Base-by-base conservation (phyloP, 2,113 vertebrate genomes). In the Hoplias malabaricus region DNA sequence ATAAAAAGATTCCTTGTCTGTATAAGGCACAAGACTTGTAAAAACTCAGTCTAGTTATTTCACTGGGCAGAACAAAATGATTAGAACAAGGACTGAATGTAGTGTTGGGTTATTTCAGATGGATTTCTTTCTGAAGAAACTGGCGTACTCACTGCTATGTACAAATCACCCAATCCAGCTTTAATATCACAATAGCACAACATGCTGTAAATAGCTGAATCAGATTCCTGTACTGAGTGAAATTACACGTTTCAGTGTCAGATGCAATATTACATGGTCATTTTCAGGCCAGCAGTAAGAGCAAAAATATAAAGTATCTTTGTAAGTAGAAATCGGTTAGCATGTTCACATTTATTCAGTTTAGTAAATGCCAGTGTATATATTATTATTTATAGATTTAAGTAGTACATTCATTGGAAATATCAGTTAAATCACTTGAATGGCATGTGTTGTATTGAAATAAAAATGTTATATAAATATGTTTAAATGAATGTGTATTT, bases 261-360 rank as follows among this genome's bases (percentile, higher is more conserved):
- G 50, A 23, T 76, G 36, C 43, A 56, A 56, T 57, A 43, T 68
- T 33, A 50, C 74, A 67, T 76, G 50, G 63, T 57, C 74, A 76
- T 67, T 68, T 67, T 68, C 25, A 33, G 63, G 36, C 63, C 73
- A 67, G 54, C 65, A 75, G 48, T 34, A 76, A 68, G 42, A 76
- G 48, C n/a, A n/a, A 68, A 57, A 19, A 68, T 34, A 66, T 43
- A 75, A 38, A 63, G 57, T 63, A 63, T 25, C 42, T 46, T 43
- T 75, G 46, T 50, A 43, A 75, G 29, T 53, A 75, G 34, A 75
- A 50, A 13, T 43, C 40, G 33, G 27, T 40, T 16, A 9, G 48
- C 48, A 53, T 21, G 48, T 10, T 53, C 48, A 8, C 48, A 53
- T 53, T 53, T 6, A n/a, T n/a, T n/a, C n/a, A n/a, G n/a, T n/a